Evolutionary conservation across 2,888 invertebrate genomes (phyloP).

Genomic region (Branchipolynoe longqiensis): DNA sequence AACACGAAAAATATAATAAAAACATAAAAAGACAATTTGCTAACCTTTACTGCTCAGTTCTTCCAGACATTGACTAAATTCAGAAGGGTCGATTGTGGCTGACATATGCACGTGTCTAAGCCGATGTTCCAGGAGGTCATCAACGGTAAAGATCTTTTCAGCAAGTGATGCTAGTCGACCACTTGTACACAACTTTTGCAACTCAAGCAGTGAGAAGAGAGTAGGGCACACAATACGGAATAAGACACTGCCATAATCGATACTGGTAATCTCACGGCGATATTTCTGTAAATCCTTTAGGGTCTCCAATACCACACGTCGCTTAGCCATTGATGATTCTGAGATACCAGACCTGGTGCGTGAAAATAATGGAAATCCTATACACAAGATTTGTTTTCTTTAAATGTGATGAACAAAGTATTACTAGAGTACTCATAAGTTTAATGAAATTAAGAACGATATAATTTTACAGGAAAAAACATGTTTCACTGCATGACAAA

Average conservation of each 20-base stretch:
- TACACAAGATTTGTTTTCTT: background rate
- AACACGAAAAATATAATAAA: background rate
- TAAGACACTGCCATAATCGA: constrained; percentile 51
- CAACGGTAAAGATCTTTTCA: constrained; percentile 27
- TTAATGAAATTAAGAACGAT: too few species aligned
- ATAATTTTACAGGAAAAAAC: too few species aligned
- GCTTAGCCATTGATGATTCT: constrained; percentile 31
- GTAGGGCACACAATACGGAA: constrained; percentile 56
- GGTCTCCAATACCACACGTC: constrained; percentile 52
- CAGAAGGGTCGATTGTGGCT: constrained; percentile 8
- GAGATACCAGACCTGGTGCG: constrained; percentile 29
- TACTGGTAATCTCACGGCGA: constrained; percentile 58
- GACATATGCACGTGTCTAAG: constrained; percentile 9
- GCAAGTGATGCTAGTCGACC: constrained; percentile 19
- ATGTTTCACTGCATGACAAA: too few species aligned
- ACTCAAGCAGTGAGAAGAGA: constrained; percentile 20
- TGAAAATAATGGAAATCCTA: too few species aligned
- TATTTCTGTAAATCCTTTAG: constrained; percentile 51
- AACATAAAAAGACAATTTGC: background rate
- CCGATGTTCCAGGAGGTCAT: constrained; percentile 7
- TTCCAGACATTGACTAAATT: constrained; percentile 7
- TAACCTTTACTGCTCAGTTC: background rate
- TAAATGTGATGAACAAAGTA: background rate
- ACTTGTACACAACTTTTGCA: constrained; percentile 7
- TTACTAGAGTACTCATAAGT: too few species aligned